Conservation (phyloP, 92 coral and sea anemone species). For the Siderastrea radians region DNA sequence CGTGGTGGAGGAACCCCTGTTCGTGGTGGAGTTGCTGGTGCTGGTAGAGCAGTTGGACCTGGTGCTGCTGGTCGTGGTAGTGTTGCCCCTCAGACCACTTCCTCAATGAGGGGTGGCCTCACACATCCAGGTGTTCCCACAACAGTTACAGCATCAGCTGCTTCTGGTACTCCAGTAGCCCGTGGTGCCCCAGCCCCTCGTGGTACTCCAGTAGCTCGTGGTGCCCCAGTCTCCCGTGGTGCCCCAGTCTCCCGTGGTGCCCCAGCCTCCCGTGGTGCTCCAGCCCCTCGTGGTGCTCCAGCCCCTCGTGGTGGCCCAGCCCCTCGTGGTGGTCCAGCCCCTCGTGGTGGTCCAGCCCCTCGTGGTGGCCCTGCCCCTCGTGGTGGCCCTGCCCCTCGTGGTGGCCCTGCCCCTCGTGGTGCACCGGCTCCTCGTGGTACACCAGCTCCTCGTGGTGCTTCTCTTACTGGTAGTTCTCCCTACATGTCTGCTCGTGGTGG, state of each 20-base stretch:
- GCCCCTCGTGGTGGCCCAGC: constrained; percentile 30
- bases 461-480: constrained; percentile 10
- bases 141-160: constrained; percentile 12
- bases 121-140: constrained; percentile 19
- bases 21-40: constrained; percentile 25
- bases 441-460: constrained; percentile 38
- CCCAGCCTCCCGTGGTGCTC: constrained; percentile 27
- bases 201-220: constrained; percentile 52
- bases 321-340: constrained; percentile 24
- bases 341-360: constrained; percentile 62
- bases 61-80: constrained; percentile 25
- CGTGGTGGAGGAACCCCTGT: constrained; percentile 31
- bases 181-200: constrained; percentile 55
- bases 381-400: constrained; percentile 34
- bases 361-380: constrained; percentile 57
- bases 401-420: constrained; percentile 39
- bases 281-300: constrained; percentile 56
- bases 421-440: constrained; percentile 28
- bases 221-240: constrained; percentile 48
- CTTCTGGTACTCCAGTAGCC: constrained; percentile 52
- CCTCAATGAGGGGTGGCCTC: constrained; percentile 23
- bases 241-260: constrained; percentile 35
- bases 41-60: not conserved
- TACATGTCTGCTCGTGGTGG: constrained; percentile 21
- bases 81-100: not conserved